Conservation (phyloP, 2,888 invertebrate genomes). For the Rhagophthalmus giganteus region DNA sequence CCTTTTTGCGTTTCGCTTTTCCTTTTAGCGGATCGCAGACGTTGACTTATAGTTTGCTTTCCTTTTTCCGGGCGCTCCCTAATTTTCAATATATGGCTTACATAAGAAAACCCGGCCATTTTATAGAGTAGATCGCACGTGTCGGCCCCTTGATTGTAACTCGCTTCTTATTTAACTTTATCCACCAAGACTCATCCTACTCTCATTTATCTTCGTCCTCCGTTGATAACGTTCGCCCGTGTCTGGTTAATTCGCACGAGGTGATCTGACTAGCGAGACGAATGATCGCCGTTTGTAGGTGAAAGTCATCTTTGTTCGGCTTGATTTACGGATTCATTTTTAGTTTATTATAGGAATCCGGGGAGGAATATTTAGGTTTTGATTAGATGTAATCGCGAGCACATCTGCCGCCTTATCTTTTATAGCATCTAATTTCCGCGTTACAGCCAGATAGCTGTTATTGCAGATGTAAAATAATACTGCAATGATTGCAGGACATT, state of each 20-base stretch:
- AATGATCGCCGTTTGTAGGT: constrained; percentile 23
- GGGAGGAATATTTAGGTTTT: constrained; percentile 3
- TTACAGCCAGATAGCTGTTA: constrained; percentile 33
- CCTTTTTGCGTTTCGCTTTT: constrained; percentile 37
- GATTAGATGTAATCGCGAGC: constrained; percentile 28
- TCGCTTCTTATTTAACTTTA: constrained; percentile 30
- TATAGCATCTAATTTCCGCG: constrained; percentile 37
- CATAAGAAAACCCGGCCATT: constrained; percentile 15
- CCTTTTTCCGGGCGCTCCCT: constrained; percentile 12
- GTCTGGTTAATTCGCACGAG: constrained; percentile 37
- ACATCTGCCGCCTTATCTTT: constrained; percentile 37
- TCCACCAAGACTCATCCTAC: constrained; percentile 12
- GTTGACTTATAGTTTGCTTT: constrained; percentile 31
- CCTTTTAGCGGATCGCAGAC: constrained; percentile 24
- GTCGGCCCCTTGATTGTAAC: constrained; percentile 23
- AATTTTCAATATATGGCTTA: constrained; percentile 27
- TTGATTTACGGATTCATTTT: no score
- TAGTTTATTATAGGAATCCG: no score
- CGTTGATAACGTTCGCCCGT: constrained; percentile 31
- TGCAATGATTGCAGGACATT: constrained; percentile 42
- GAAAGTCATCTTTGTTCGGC: background rate
- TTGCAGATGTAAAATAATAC: constrained; percentile 43
- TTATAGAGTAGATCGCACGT: constrained; percentile 20
- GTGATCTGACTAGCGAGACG: constrained; percentile 33
- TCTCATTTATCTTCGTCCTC: constrained; percentile 36